Evolutionary conservation across 2,113 vertebrate species (phyloP).

Genomic region (Clinocottus analis): DNA sequence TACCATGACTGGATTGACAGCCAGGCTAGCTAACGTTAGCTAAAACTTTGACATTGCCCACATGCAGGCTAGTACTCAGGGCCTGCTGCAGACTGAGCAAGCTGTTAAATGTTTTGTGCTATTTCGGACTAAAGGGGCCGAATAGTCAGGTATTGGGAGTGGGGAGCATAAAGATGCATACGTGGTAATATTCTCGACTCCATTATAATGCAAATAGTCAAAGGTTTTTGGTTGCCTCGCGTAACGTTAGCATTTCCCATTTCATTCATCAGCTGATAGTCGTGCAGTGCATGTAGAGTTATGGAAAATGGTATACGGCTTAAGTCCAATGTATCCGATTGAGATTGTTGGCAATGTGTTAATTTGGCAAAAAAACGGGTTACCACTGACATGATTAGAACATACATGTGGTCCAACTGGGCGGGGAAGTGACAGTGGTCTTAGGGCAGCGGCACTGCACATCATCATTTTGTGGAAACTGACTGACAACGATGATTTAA

Average conservation of each 20-base stretch:
- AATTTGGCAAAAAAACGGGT: neutral
- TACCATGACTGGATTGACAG: slow-evolving; percentile 41
- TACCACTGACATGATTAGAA: neutral
- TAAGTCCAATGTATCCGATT: neutral
- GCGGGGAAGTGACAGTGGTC: slow-evolving; percentile 30
- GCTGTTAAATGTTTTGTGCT: neutral
- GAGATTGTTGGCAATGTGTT: neutral
- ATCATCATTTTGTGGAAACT: neutral
- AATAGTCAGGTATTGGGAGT: neutral
- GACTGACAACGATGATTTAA: neutral
- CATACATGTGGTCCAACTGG: slow-evolving; percentile 18
- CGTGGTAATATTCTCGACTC: neutral
- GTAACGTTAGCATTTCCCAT: slow-evolving; percentile 14
- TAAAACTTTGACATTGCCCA: slow-evolving; percentile 78
- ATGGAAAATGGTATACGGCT: neutral
- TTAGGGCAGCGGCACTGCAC: neutral
- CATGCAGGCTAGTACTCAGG: slow-evolving; percentile 55
- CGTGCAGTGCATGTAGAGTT: neutral
- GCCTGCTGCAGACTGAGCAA: slow-evolving; percentile 40
- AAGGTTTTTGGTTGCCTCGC: neutral
- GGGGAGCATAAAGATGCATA: neutral
- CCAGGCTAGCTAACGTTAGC: slow-evolving; percentile 57
- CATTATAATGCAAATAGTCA: neutral
- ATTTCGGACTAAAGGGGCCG: neutral
- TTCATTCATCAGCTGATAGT: slow-evolving; percentile 49